Base-by-base conservation (phyloP, 2,797 vertebrate genomes). In the Neoniphon sammara region DNA sequence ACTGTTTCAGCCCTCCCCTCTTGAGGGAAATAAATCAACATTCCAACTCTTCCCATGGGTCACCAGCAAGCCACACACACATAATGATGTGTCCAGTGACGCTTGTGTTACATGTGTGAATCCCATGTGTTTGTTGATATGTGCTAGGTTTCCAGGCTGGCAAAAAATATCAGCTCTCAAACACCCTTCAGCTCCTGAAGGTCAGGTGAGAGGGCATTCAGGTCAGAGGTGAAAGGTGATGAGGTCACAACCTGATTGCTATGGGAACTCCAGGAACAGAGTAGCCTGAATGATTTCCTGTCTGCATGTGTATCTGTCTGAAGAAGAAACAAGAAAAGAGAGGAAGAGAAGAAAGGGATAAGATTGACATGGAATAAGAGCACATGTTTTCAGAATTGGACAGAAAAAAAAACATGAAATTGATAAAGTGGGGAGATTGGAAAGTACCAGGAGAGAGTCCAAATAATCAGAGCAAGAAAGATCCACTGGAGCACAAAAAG, bases 171-270 rank as follows among this genome's bases (percentile, higher is more conserved):
- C 23, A 14, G 5, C 12, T 71, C 49, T 77, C 36, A 2, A 44
- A 36, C 54, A 60, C 44, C 75, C 66, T 39, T 67, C 10, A 8
- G 7, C 8, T 76, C 66, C 73, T 56, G 58, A 47, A 18, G 1
- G 59, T 71, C 59, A 74, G 73, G 34, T 70, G 68, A 85, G 70
- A 78, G 66, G 63, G 47, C 49, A 15, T 49, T 52, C 15, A 61
- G 71, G 76, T 83, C 78, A 73, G 59, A 77, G 87, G 83, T 83
- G 58, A 86, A 73, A 83, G 79, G 77, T 81, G 60, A 66, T 39
- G 25, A 80, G 82, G 85, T 87, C 73, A 54, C n/a, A 75, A 77
- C 63, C 78, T 78, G 50, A 77, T 73, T 63, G 27, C 68, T 34
- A 77, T 82, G 77, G 78, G 68, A 85, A 84, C 79, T 30, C 25